Conservation (phyloP, 2,888 invertebrate genomes). For the Lepas anatifera region DNA sequence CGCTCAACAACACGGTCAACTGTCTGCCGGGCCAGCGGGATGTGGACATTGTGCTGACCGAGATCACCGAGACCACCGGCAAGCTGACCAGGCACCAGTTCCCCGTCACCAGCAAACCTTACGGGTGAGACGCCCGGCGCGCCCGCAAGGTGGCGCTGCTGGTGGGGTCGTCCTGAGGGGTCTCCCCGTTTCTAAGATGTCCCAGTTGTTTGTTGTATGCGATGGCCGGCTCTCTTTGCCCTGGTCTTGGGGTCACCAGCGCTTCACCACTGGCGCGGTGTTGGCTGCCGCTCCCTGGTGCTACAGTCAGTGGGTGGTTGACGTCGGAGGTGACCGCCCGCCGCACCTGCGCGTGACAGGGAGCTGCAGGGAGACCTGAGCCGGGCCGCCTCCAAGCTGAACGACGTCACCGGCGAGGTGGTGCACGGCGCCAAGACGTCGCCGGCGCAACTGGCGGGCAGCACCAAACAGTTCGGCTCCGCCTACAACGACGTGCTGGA, state of each 20-base stretch:
- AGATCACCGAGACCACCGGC: conserved; percentile 56
- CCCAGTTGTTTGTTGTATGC: too few species aligned
- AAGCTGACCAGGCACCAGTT: conserved; percentile 52
- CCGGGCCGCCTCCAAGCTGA: conserved; percentile 68
- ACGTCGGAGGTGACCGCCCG: too few species aligned
- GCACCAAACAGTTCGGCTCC: conserved; percentile 60
- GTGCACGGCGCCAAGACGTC: conserved; percentile 57
- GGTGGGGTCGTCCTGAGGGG: too few species aligned
- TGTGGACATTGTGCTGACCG: conserved; percentile 75
- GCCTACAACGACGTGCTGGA: conserved; percentile 65
- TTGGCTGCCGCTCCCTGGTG: conserved; percentile 31
- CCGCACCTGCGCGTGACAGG: conserved; percentile 33
- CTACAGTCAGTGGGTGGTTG: too few species aligned
- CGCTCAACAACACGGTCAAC: conserved; percentile 57
- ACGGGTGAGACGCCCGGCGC: conserved; percentile 35
- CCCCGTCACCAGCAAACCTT: conserved; percentile 58
- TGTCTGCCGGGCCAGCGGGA: conserved; percentile 87
- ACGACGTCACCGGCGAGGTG: conserved; percentile 69
- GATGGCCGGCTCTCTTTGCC: too few species aligned
- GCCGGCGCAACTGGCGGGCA: conserved; percentile 53
- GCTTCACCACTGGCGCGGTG: too few species aligned
- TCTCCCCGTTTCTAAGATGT: too few species aligned
- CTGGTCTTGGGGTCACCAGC: too few species aligned
- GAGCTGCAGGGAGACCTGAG: conserved; percentile 77
- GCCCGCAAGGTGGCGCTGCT: too few species aligned